A percentile compares a stretch with the other conserved stretches of the same genome.
phyloP scores from a whole-genome alignment of 2,113 vertebrate species.

The Merops nubicus region DNA sequence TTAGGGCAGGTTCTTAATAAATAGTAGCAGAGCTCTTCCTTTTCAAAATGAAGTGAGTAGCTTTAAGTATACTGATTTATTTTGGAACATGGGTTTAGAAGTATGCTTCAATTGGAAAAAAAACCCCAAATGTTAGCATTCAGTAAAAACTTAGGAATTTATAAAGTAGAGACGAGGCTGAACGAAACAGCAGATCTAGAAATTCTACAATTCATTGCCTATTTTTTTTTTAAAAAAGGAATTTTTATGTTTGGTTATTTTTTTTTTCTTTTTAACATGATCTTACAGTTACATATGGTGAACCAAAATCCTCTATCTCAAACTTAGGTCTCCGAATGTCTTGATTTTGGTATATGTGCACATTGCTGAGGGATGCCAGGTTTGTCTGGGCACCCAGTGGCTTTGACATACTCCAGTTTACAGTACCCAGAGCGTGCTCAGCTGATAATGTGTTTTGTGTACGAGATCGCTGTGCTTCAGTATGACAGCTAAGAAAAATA shows the following conservation, averaged over 20 bases:
- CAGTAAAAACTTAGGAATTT: not conserved
- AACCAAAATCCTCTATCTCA: not conserved
- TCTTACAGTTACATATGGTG: not conserved
- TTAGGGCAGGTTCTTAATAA: not conserved
- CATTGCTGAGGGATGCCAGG: not conserved
- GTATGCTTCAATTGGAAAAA: not conserved
- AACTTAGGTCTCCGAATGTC: not conserved
- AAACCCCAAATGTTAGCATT: not conserved
- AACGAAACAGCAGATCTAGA: not conserved
- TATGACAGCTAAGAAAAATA: constrained; percentile 24
- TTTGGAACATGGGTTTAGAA: not conserved
- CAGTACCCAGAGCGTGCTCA: constrained; percentile 14
- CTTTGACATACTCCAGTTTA: constrained; percentile 39
- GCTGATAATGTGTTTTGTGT: not conserved
- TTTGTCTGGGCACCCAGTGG: not conserved
- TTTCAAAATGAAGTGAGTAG: not conserved
- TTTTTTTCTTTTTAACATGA: not conserved
- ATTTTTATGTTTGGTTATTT: not conserved
- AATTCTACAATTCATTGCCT: not conserved
- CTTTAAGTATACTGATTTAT: not conserved
- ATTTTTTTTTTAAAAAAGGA: not conserved
- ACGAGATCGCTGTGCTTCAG: not conserved
- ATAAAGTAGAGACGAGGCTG: not conserved
- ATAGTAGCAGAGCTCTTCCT: not conserved
- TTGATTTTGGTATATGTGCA: not conserved